phyloP scores from a whole-genome alignment of 1,140 invertebrate genomes.

The Acromyrmex echinatior region DNA sequence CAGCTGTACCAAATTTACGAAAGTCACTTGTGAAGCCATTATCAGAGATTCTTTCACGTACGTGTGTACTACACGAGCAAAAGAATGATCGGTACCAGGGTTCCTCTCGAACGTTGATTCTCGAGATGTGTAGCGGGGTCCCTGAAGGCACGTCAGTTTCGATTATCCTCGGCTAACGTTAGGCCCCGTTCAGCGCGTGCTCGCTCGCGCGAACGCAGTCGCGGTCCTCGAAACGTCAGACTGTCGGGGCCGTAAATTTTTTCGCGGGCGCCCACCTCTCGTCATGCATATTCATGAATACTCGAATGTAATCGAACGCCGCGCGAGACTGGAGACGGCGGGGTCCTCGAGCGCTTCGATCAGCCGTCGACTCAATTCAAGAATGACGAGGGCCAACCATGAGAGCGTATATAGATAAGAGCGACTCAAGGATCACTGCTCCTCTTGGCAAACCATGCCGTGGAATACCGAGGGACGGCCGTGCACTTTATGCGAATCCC shows the following conservation, averaged over 20 bases:
- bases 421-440: constrained; percentile 16
- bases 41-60: neutral
- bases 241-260: constrained; percentile 76
- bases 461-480: constrained; percentile 21
- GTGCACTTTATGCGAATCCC: constrained; percentile 37
- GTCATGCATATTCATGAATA: constrained; percentile 78
- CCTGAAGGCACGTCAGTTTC: constrained; percentile 69
- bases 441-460: neutral
- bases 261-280: constrained; percentile 68
- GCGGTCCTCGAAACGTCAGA: constrained; percentile 75
- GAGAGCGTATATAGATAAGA: constrained; percentile 43
- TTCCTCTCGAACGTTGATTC: constrained; percentile 39
- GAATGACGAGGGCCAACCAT: constrained; percentile 63
- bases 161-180: constrained; percentile 71
- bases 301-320: constrained; percentile 63
- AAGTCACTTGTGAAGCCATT: neutral
- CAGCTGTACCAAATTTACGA: neutral
- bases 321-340: constrained; percentile 5
- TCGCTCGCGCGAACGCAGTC: constrained; percentile 48
- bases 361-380: constrained; percentile 65
- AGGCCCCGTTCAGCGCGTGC: constrained; percentile 42
- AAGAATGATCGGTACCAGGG: neutral
- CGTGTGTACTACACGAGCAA: neutral
- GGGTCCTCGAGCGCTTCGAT: constrained; percentile 68
- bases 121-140: constrained; percentile 66